Conservation (phyloP, 2,113 vertebrate genomes). For the Ophthalmolycus amberensis region DNA sequence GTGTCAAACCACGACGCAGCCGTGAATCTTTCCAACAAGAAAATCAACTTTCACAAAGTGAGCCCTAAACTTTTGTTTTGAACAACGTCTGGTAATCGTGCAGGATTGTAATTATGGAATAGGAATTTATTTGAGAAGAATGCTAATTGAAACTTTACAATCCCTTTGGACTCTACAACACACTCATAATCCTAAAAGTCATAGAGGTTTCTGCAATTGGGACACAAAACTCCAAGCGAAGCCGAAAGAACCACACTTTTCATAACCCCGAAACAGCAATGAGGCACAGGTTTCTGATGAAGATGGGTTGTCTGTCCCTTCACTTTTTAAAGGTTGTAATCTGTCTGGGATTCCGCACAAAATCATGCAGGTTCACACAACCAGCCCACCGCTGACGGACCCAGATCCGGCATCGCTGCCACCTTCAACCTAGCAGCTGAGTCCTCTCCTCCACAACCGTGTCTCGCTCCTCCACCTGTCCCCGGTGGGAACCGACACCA, state of each 20-base stretch:
- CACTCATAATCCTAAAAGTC: conserved; percentile 46
- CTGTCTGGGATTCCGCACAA: too few species aligned
- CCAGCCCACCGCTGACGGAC: too few species aligned
- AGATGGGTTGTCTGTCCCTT: neutral
- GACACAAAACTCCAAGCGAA: conserved; percentile 35
- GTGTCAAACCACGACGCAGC: neutral
- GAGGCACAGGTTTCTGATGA: neutral
- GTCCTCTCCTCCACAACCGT: too few species aligned
- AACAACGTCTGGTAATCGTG: conserved; percentile 22
- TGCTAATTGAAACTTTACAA: conserved; percentile 29
- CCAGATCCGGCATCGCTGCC: too few species aligned
- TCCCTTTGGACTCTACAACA: conserved; percentile 34
- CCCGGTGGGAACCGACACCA: too few species aligned
- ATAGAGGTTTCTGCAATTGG: conserved; percentile 25
- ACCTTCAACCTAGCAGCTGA: too few species aligned
- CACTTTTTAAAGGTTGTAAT: too few species aligned
- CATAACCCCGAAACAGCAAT: neutral
- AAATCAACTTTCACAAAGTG: conserved; percentile 8
- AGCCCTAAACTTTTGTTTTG: conserved; percentile 41
- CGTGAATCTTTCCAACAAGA: conserved; percentile 11
- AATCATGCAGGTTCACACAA: too few species aligned
- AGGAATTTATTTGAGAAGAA: too few species aligned
- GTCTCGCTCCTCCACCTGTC: too few species aligned
- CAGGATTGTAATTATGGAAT: too few species aligned
- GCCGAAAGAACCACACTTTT: conserved; percentile 16